Base-by-base conservation (phyloP, 2,113 vertebrate genomes). In the Pterocles burchelli region DNA sequence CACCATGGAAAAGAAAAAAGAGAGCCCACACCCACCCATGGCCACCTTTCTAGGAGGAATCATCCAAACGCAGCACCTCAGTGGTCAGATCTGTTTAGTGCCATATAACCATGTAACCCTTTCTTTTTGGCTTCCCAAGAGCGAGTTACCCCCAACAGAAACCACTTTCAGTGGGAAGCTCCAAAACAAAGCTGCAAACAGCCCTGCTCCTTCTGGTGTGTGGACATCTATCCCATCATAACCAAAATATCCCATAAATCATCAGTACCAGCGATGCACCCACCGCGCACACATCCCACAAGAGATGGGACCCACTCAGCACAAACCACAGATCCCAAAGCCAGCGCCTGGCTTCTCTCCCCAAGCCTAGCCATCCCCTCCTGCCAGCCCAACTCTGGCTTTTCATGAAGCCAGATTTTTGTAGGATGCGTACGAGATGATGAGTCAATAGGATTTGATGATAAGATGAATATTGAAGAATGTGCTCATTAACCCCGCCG, bases 191-290 rank as follows among this genome's bases (percentile, higher is more conserved):
- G 34, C 26, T 49, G 36, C n/a, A 8, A 86, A 43, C 31, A 11
- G 29, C 31, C 24, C 17, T 4, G 0, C 5, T 0, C 0, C 0
- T 11, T 13, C 55, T n/a, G 52, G 16, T 3, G 2, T 5, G 14
- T 2, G 9, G 9, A 48, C 4, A 1, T 15, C 76, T 55, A 26
- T 9, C 48, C 22, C 5, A 4, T 73, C 75, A 22, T 2, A 51
- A 58, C 33, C 57, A 49, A 62, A 91, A n/a, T 2, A 70, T n/a
- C n/a, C 66, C 4, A 0, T 1, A 74, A 65, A 52, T 28, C 43
- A 36, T 43, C 67, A 14, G 45, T 1, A 13, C 33, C 1, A 5
- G 17, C 1, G 43, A 82, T 3, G 72, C 8, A 6, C 49, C 38
- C 16, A 2, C 13, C 58, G 62, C 49, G 17, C 26, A 20, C 8